Evolutionary conservation across 2,113 vertebrate species (phyloP).

Genomic region (Pituophis catenifer): DNA sequence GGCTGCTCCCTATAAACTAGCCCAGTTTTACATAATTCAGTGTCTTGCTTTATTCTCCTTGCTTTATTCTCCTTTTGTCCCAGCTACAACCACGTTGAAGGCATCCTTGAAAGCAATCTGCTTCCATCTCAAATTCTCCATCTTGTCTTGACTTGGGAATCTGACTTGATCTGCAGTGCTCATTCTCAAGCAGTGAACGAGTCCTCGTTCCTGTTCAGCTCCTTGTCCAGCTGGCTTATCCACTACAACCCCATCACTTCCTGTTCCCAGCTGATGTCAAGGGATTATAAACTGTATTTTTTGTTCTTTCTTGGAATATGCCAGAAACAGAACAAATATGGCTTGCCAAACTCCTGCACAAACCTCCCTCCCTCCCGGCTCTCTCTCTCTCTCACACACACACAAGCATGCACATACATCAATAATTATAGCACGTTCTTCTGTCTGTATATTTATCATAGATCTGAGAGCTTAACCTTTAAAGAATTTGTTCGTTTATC

Average conservation of each 20-base stretch:
- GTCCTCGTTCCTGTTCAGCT: not conserved
- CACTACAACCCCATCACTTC: not conserved
- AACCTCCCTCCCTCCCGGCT: too few species aligned
- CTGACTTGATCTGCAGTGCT: not conserved
- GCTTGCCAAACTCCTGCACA: not conserved
- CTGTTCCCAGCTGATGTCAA: not conserved
- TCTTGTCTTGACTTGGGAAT: not conserved
- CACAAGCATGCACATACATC: not conserved
- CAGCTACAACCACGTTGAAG: not conserved
- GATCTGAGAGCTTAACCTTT: not conserved
- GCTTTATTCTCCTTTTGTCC: not conserved
- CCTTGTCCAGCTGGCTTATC: not conserved
- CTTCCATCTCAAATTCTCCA: not conserved
- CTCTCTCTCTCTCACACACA: not conserved
- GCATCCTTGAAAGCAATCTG: not conserved
- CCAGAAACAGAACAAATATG: not conserved
- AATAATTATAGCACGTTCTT: not conserved
- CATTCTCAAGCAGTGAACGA: not conserved
- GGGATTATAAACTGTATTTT: not conserved
- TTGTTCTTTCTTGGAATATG: not conserved
- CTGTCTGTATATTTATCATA: not conserved
- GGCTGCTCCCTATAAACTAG: not conserved
- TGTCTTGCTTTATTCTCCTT: not conserved
- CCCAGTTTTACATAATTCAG: not conserved
- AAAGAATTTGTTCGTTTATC: too few species aligned